Evolutionary conservation across 1,140 invertebrate species (phyloP), one percentile per base, ranked within the genome.

Genomic region (Drosophila tristis): DNA sequence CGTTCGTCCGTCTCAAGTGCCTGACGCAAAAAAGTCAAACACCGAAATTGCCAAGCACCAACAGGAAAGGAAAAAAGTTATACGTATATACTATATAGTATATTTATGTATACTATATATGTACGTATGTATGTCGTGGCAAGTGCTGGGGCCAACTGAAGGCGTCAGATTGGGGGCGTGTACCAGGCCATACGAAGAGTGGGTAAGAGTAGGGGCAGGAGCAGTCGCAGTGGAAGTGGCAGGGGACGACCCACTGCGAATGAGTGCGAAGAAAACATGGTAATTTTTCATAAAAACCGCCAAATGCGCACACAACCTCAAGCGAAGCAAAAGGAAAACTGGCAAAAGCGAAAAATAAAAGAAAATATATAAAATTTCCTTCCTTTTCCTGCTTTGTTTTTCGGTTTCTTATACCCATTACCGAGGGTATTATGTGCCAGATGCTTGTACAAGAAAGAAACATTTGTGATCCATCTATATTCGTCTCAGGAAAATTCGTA

Each of bases 201-300:
- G 63, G 48, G 42, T 16, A 42, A 26, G 8, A 39, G 39, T 1
- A 13, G 42, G 23, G 45, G 43, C 47, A 35, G 31, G 63, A 35
- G 42, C 20, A 29, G 26, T 8, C 8, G 26, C 26, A 29, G 31
- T 5, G 39, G 44, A 2, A 13, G 31, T 16, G 45, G 48, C 47
- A 35, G 31, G 2, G 31, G 31, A 35, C 31, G 31, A 35, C 31
- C n/a, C 47, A 44, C 61, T 75, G 72, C 68, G 82, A 87, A 86
- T 78, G 82, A 87, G 81, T 86, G 78, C 78, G 81, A 86, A 74
- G 81, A 82, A 87, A 86, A 86, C 82, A 89, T 87, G 84, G 84
- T 89, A 89, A 89, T 89, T 89, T 89, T 89, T 89, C 82, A 87
- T 87, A 89, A 89, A 87, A 87, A 87, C 84, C 82, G 84, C 82